Conservation (phyloP, 2,888 invertebrate species). For the Antheraea yamamai region DNA sequence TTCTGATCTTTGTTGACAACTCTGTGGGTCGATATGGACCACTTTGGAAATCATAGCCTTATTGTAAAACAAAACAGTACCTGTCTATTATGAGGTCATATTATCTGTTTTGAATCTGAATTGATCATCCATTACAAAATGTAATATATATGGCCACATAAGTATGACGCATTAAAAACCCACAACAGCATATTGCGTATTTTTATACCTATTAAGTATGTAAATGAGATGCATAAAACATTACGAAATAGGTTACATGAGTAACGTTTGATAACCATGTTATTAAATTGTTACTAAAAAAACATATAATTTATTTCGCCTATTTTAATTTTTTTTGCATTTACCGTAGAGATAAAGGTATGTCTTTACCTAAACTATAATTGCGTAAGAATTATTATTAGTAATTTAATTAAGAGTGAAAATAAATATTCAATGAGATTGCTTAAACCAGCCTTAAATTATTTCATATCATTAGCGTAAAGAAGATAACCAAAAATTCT, state of each 20-base stretch:
- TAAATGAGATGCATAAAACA: slow-evolving; percentile 7
- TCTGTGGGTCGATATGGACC: too few relatives aligned
- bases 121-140: neutral
- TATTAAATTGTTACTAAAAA: neutral
- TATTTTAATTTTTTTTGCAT: neutral
- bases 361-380: neutral
- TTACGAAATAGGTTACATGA: neutral
- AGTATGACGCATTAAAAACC: neutral
- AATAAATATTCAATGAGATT: neutral
- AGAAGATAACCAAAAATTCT: neutral
- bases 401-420: too few relatives aligned
- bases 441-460: neutral
- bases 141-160: neutral
- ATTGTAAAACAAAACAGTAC: neutral
- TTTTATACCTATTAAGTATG: neutral
- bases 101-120: neutral
- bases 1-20: too few relatives aligned
- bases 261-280: neutral
- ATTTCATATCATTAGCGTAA: neutral
- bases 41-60: neutral
- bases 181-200: neutral
- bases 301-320: neutral
- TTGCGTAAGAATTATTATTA: neutral
- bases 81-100: neutral
- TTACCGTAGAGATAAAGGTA: neutral